Percentiles rank a stretch among this genome's conserved stretches.
These are phyloP conservation scores for Drosophila equinoxialis DNA, from an alignment of 1,140 invertebrate genomes.

Conservation along the genomic window DNA sequence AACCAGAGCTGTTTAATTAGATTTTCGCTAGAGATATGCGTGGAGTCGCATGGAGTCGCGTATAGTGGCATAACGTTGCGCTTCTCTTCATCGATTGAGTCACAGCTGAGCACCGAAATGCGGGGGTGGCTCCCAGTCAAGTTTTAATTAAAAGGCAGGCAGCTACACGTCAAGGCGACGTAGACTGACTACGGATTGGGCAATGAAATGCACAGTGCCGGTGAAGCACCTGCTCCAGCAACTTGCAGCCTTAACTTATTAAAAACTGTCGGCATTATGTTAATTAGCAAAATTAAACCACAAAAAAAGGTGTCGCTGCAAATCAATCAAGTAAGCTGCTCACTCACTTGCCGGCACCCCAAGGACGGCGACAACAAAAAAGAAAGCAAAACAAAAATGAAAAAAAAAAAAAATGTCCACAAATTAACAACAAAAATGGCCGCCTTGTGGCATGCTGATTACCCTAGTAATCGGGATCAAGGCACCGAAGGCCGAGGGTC, in stretches of 20 bases:
- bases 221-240: constrained; percentile 47
- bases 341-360: not conserved
- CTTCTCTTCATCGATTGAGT: constrained; percentile 47
- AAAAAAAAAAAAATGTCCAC: constrained; percentile 26
- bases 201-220: constrained; percentile 49
- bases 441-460: constrained; percentile 40
- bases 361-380: not conserved
- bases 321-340: constrained; percentile 56
- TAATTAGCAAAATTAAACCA: constrained; percentile 54
- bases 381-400: too few relatives aligned
- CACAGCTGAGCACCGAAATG: constrained; percentile 34
- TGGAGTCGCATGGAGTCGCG: constrained; percentile 40
- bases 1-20: constrained; percentile 65
- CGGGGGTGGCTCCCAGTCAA: constrained; percentile 41
- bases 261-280: constrained; percentile 65
- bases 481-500: constrained; percentile 19
- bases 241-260: constrained; percentile 45
- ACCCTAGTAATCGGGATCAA: constrained; percentile 51
- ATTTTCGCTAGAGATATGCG: constrained; percentile 66
- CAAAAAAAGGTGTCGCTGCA: constrained; percentile 51
- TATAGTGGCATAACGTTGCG: constrained; percentile 28
- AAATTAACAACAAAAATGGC: constrained; percentile 37
- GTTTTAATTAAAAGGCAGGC: constrained; percentile 72
- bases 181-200: constrained; percentile 34
- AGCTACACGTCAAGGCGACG: constrained; percentile 7